These are phyloP conservation scores for Timandra comae DNA, from an alignment of 2,888 invertebrate genomes.

Conservation along the genomic window DNA sequence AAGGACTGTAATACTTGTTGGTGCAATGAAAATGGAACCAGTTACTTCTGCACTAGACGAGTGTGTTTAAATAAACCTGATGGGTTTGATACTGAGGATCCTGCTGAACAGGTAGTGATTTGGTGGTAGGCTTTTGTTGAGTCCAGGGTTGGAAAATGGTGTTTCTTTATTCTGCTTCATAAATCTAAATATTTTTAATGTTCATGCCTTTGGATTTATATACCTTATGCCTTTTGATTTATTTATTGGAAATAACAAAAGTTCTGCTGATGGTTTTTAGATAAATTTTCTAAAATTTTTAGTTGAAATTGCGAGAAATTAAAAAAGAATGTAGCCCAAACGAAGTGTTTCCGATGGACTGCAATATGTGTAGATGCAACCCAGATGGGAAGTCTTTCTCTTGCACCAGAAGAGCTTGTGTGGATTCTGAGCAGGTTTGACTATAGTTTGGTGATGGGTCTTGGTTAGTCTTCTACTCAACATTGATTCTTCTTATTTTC, in stretches of 20 bases:
- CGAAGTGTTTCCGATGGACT: conserved; percentile 73
- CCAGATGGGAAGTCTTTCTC: conserved; percentile 71
- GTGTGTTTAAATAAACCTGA: conserved; percentile 53
- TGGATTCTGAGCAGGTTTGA: conserved; percentile 42
- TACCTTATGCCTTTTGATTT: neutral
- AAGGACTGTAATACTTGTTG: conserved; percentile 70
- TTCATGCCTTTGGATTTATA: neutral
- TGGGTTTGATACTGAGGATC: conserved; percentile 33
- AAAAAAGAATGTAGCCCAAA: conserved; percentile 62
- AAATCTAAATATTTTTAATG: conserved; percentile 1
- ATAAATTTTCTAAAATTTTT: neutral
- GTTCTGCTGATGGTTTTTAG: too few relatives aligned
- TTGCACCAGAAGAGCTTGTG: conserved; percentile 69
- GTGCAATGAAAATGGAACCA: conserved; percentile 69
- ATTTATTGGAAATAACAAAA: neutral
- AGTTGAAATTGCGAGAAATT: conserved; percentile 42
- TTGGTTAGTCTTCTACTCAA: neutral
- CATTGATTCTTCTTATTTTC: neutral
- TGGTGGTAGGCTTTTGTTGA: conserved; percentile 7
- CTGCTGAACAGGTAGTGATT: conserved; percentile 36
- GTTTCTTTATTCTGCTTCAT: neutral
- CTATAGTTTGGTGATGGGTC: neutral
- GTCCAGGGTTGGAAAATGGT: conserved; percentile 3
- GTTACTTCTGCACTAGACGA: conserved; percentile 66
- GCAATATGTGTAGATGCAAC: conserved; percentile 77